These are phyloP conservation scores for Lasioglossum vierecki DNA, from an alignment of 2,888 invertebrate genomes.

Conservation along the genomic window DNA sequence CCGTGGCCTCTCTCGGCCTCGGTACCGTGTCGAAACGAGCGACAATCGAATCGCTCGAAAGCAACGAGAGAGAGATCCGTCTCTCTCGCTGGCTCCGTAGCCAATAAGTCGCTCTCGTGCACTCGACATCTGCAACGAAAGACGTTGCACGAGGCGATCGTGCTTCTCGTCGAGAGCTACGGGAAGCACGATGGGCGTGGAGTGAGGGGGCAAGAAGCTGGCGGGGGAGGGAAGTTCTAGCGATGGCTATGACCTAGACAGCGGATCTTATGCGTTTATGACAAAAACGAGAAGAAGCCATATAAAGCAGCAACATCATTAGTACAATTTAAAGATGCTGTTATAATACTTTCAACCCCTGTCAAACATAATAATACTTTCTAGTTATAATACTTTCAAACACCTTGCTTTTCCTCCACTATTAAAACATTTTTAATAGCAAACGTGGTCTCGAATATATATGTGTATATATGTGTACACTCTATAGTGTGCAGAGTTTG, in stretches of 20 bases:
- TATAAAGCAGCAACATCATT: too few species aligned
- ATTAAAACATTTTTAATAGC: too few species aligned
- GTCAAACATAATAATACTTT: too few species aligned
- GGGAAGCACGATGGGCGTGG: slow-evolving; percentile 34
- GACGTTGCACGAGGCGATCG: slow-evolving; percentile 42
- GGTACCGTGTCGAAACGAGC: slow-evolving; percentile 21
- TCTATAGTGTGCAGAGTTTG: too few species aligned
- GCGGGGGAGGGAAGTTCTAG: slow-evolving; percentile 14
- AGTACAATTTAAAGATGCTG: too few species aligned
- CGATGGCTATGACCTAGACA: neutral
- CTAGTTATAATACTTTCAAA: too few species aligned
- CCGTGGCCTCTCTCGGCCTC: neutral
- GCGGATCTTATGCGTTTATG: too few species aligned
- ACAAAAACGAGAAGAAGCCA: too few species aligned
- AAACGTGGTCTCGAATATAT: too few species aligned
- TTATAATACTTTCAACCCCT: too few species aligned
- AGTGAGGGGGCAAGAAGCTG: slow-evolving; percentile 2
- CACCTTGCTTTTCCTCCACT: too few species aligned
- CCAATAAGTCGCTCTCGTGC: slow-evolving; percentile 37
- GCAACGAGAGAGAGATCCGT: slow-evolving; percentile 20
- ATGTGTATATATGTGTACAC: too few species aligned
- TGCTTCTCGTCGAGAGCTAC: slow-evolving; percentile 43
- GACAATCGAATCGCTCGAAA: slow-evolving; percentile 42
- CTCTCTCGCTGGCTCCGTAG: slow-evolving; percentile 24
- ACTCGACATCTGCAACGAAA: slow-evolving; percentile 53